phyloP scores from a whole-genome alignment of 2,797 vertebrate genomes.

The Remorina albescens region DNA sequence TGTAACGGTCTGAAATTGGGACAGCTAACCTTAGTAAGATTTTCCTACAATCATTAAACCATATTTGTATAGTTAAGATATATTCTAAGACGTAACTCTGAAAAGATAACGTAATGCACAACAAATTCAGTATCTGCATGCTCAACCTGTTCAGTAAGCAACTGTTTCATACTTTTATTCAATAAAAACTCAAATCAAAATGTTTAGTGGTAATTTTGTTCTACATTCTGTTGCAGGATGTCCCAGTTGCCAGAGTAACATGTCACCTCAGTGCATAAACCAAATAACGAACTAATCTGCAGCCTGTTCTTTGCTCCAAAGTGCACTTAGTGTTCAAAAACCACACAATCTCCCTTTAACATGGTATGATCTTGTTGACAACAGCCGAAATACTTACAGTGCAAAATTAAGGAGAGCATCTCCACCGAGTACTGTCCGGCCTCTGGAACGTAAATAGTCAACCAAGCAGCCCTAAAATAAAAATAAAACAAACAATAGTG shows the following conservation, averaged over 20 bases:
- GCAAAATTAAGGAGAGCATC: slow-evolving; percentile 95
- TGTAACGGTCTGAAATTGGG: neutral
- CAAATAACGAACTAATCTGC: neutral
- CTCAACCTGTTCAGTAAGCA: too few relatives aligned
- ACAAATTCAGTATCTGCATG: neutral
- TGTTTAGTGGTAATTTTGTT: neutral
- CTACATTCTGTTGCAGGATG: neutral
- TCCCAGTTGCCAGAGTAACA: neutral
- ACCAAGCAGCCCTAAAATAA: slow-evolving; percentile 95
- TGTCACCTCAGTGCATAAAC: neutral
- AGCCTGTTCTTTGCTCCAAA: neutral
- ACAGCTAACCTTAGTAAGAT: neutral
- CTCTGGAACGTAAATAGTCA: slow-evolving; percentile 95
- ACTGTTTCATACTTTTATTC: too few relatives aligned
- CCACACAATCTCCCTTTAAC: neutral
- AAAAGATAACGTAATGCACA: too few relatives aligned
- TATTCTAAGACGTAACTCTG: too few relatives aligned
- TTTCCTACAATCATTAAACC: neutral
- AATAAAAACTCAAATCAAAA: too few relatives aligned
- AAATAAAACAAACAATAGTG: neutral
- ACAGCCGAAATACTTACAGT: slow-evolving; percentile 85
- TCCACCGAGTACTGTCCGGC: slow-evolving; percentile 92
- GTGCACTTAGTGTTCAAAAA: neutral
- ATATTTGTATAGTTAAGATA: neutral
- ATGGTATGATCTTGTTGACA: neutral